Base-by-base conservation (phyloP, 2,797 vertebrate genomes). In the Argya squamiceps region DNA sequence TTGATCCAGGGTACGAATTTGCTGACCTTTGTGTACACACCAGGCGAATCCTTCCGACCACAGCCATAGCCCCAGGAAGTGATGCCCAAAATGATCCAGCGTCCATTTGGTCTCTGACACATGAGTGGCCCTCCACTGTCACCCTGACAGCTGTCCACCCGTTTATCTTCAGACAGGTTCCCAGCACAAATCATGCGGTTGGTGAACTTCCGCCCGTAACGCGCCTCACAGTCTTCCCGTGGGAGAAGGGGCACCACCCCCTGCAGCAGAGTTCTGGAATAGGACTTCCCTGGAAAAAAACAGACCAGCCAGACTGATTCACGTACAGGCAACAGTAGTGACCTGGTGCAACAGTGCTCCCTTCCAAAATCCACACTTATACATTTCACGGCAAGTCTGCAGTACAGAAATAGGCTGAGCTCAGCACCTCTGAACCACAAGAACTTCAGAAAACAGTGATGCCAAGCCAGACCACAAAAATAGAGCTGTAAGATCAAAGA, bases 1-100 rank as follows among this genome's bases (percentile, higher is more conserved):
- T 98, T 98, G 80, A 99, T 99, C 99, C 99, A 99, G 46, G 98
- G 97, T 67, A 98, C 95, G 4, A 99, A 99, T 95, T 98, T 98
- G 97, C 98, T 98, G 76, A 99, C 99, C 58, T 98, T 98, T 6
- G 98, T 99, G 97, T 99, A 99, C 62, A 99, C 99, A 24, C 98
- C 99, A 0, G 99, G 99, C 32, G 98, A 99, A 43, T 98, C 98
- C 67, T 98, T 99, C 88, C 98, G 97, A 32, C 98, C 97, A 44
- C 99, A 99, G 84, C 98, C 98, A 12, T 99, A 98, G 37, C 98
- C 99, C 99, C 98, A 99, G n/a, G 99, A 99, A 85, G 99, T 99
- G 94, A 99, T 96, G 39, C 99, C 99, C 26, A 98, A 97, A 91
- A 99, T 98, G 64, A 98, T 97, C 99, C 99, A 99, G n/a, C 95